Percentiles rank a stretch among this genome's conserved stretches.
phyloP scores from a whole-genome alignment of 1,140 invertebrate genomes.

The Pantala flavescens region DNA sequence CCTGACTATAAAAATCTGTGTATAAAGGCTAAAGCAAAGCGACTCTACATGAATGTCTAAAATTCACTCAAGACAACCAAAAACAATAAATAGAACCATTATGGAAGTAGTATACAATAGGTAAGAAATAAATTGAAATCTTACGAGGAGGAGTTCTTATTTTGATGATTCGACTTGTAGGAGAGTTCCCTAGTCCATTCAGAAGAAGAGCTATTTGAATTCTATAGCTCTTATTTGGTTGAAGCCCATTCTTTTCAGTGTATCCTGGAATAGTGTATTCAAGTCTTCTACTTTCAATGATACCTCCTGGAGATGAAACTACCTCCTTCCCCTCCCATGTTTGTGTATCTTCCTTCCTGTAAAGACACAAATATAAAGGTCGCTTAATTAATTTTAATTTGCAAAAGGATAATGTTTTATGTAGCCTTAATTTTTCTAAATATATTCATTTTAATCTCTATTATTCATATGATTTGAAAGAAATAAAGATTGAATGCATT shows the following conservation, averaged over 20 bases:
- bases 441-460: no score
- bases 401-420: no score
- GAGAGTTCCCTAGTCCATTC: slow-evolving; percentile 57
- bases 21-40: no score
- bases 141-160: slow-evolving; percentile 50
- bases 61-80: no score
- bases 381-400: neutral
- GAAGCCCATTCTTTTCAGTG: slow-evolving; percentile 46
- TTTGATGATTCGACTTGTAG: slow-evolving; percentile 58
- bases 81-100: no score
- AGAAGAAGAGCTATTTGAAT: slow-evolving; percentile 66
- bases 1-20: no score
- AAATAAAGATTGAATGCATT: no score
- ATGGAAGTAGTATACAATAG: no score
- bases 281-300: slow-evolving; percentile 70
- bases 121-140: no score
- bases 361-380: neutral
- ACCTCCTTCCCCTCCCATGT: slow-evolving; percentile 68
- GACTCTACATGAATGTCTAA: no score
- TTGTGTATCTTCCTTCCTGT: slow-evolving; percentile 53
- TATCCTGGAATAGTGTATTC: slow-evolving; percentile 51
- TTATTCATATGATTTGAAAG: no score
- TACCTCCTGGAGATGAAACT: slow-evolving; percentile 68
- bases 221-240: slow-evolving; percentile 53
- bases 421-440: no score